Evolutionary conservation across 2,888 invertebrate species (phyloP), one percentile per base, ranked within the genome.

Genomic region (Miltochrista miniata): DNA sequence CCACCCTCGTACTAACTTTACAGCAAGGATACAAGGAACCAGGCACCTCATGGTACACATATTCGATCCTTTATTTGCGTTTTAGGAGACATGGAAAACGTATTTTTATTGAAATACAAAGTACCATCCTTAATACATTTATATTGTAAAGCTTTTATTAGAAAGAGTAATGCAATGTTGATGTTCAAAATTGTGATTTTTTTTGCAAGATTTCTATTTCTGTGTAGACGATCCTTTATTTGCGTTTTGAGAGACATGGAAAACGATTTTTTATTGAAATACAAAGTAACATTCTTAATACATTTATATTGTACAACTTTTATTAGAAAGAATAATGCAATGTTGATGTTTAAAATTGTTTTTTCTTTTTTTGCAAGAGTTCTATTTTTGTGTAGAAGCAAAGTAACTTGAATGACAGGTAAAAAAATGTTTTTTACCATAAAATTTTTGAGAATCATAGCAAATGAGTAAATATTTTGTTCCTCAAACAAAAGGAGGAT

Each of bases 401-500:
- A n/a, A n/a, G n/a, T n/a, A n/a, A 24, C 5, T 24, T 5, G 5
- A 24, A 5, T 24, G 2, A 4, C 18, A 5, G 18, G 18, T 24
- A 24, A 43, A 49, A 47, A 38, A 43, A 31, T 30, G 11, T 40
- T 41, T 33, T 45, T 48, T 41, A 37, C 45, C 44, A 48, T 45
- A 45, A 53, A n/a, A n/a, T n/a, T n/a, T n/a, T n/a, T 24, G 29
- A 34, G 31, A 48, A 34, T 12, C 43, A 15, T 13, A 18, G 37
- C 30, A 48, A 48, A 41, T 39, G 30, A 30, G 15, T 36, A 45
- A 55, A 45, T 50, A 49, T 56, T 64, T 45, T 51, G 42, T 29
- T 51, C 51, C 45, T 35, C 40, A 58, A 64, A 64, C 63, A 54
- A 66, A 51, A 54, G 35, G 52, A 51, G 58, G 51, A 54, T 45